These are phyloP conservation scores for Camponotus floridanus DNA, from an alignment of 1,140 invertebrate genomes.

Conservation along the genomic window DNA sequence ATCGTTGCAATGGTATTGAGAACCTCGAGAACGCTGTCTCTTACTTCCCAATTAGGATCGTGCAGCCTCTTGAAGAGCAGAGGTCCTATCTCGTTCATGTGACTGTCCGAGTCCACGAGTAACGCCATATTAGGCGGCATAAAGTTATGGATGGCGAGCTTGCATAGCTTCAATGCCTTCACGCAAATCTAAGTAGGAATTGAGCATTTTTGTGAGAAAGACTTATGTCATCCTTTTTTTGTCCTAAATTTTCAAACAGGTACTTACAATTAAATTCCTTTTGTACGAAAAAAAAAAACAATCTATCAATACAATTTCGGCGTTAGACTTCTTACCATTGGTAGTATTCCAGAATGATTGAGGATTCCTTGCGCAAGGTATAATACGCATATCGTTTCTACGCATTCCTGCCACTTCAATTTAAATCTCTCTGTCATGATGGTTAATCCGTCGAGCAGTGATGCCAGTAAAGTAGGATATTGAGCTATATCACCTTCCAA, in stretches of 20 bases:
- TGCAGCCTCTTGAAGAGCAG: conserved; percentile 90
- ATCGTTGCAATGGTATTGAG: conserved; percentile 89
- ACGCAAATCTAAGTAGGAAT: conserved; percentile 88
- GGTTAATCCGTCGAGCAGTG: conserved; percentile 88
- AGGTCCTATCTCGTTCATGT: conserved; percentile 88
- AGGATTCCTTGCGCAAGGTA: conserved; percentile 86
- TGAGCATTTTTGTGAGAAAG: not conserved
- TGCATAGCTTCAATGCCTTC: conserved; percentile 89
- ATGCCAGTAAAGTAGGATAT: conserved; percentile 86
- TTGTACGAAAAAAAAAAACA: not conserved
- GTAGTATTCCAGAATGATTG: conserved; percentile 85
- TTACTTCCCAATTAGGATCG: conserved; percentile 91
- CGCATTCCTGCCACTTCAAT: conserved; percentile 91
- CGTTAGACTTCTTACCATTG: conserved; percentile 83
- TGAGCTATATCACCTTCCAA: conserved; percentile 81
- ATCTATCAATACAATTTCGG: not conserved
- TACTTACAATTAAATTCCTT: not conserved
- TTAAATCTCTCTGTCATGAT: conserved; percentile 89
- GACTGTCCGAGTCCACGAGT: conserved; percentile 89
- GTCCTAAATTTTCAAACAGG: not conserved
- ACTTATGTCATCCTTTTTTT: not conserved
- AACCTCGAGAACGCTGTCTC: conserved; percentile 91
- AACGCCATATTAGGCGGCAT: conserved; percentile 91
- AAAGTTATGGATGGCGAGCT: conserved; percentile 90
- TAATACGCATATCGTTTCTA: conserved; percentile 89